These are phyloP conservation scores for Alexandromys fortis DNA, from an alignment of 2,113 vertebrate species.

Conservation along the genomic window DNA sequence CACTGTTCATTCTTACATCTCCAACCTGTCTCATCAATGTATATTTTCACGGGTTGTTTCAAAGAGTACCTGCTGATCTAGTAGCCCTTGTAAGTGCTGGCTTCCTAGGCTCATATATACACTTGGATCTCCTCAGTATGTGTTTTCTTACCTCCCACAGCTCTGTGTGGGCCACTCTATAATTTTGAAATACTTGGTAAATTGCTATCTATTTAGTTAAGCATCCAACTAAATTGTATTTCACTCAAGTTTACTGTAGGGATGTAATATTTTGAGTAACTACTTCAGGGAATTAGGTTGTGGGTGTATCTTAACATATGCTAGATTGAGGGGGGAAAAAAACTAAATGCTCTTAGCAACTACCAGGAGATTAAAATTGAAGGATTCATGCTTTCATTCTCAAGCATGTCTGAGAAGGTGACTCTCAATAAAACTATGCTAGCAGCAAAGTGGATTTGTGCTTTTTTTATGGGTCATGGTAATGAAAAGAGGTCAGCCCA, in stretches of 20 bases:
- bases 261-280: slow-evolving; percentile 47
- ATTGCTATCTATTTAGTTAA: slow-evolving; percentile 35
- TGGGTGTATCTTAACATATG: slow-evolving; percentile 49
- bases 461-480: background rate
- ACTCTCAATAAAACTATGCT: background rate
- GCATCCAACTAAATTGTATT: slow-evolving; percentile 38
- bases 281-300: slow-evolving; percentile 57
- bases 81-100: background rate
- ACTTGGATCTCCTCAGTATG: background rate
- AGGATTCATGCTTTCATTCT: background rate
- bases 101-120: background rate
- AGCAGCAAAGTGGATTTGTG: background rate
- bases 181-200: slow-evolving; percentile 46
- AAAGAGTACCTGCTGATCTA: background rate
- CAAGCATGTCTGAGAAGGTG: background rate
- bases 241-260: background rate
- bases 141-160: slow-evolving; percentile 6
- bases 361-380: background rate
- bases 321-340: background rate
- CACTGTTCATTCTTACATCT: background rate
- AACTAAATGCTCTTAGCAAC: background rate
- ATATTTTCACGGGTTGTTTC: background rate
- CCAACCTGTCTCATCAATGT: background rate
- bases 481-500: background rate
- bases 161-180: background rate